A percentile compares a stretch with the other conserved stretches of the same genome.
Evolutionary conservation across 2,113 vertebrate species (phyloP).

Genomic region (Pterophyllum scalare): DNA sequence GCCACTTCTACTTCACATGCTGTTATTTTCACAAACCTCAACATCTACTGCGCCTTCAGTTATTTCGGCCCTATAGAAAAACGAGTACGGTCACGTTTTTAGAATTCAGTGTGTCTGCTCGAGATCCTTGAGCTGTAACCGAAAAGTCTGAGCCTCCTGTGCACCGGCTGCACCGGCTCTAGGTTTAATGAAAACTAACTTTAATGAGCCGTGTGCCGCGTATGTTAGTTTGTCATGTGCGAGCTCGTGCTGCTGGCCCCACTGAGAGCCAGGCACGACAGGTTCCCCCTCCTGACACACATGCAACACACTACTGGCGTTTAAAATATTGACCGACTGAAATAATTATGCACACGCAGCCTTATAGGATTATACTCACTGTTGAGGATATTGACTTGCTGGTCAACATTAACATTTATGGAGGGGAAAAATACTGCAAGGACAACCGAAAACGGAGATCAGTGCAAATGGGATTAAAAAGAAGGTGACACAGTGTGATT

Average conservation of each 20-base stretch:
- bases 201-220: slow-evolving; percentile 1
- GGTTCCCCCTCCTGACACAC: neutral
- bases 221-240: neutral
- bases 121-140: neutral
- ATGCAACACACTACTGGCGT: neutral
- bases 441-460: neutral
- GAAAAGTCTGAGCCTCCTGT: neutral
- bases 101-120: neutral
- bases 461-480: slow-evolving; percentile 38
- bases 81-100: neutral
- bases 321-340: slow-evolving; percentile 6
- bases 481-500: neutral
- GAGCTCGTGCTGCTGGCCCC: neutral
- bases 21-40: neutral
- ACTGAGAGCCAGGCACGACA: neutral
- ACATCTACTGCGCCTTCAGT: neutral
- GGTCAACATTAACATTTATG: slow-evolving; percentile 34
- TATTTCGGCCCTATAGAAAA: neutral
- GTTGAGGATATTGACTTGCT: neutral
- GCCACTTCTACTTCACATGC: neutral
- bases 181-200: neutral
- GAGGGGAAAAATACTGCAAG: neutral
- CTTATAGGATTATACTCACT: neutral
- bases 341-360: slow-evolving; percentile 2
- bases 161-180: neutral